Conservation (phyloP, 2,888 invertebrate genomes). For the Cremastobaeus sp. region DNA sequence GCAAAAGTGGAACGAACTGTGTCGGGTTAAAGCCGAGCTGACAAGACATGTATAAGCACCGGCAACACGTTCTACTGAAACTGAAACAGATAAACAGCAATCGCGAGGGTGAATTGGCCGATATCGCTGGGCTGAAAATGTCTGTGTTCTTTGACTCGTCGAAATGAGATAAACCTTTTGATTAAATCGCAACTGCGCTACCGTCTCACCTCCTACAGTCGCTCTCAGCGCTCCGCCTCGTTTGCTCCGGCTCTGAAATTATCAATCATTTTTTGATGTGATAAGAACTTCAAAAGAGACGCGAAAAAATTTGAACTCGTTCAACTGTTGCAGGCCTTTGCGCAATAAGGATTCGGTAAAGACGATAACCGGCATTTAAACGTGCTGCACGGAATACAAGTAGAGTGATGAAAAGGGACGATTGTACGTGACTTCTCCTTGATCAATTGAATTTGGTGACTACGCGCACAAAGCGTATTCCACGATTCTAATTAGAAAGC, state of each 20-base stretch:
- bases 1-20: constrained; percentile 6
- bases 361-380: constrained; percentile 55
- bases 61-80: too few relatives aligned
- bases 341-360: constrained; percentile 37
- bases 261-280: constrained; percentile 41
- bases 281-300: constrained; percentile 32
- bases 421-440: constrained; percentile 60
- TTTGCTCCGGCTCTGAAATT: constrained; percentile 10
- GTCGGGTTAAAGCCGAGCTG: constrained; percentile 42
- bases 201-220: too few relatives aligned
- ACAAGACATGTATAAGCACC: constrained; percentile 30
- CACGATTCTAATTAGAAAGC: constrained; percentile 59
- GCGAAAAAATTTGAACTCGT: constrained; percentile 21
- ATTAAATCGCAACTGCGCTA: too few relatives aligned
- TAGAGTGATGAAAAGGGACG: constrained; percentile 51
- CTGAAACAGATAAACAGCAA: constrained; percentile 20
- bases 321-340: constrained; percentile 30
- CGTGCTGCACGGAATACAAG: constrained; percentile 42
- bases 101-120: constrained; percentile 11
- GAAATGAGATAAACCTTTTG: constrained; percentile 35
- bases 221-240: not conserved
- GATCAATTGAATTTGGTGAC: constrained; percentile 60
- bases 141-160: constrained; percentile 39
- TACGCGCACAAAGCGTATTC: constrained; percentile 59
- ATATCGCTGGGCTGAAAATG: constrained; percentile 9